A percentile compares a stretch with the other conserved stretches of the same genome.
These are phyloP conservation scores for Cerceris rybyensis DNA, from an alignment of 2,888 invertebrate species.

Conservation along the genomic window DNA sequence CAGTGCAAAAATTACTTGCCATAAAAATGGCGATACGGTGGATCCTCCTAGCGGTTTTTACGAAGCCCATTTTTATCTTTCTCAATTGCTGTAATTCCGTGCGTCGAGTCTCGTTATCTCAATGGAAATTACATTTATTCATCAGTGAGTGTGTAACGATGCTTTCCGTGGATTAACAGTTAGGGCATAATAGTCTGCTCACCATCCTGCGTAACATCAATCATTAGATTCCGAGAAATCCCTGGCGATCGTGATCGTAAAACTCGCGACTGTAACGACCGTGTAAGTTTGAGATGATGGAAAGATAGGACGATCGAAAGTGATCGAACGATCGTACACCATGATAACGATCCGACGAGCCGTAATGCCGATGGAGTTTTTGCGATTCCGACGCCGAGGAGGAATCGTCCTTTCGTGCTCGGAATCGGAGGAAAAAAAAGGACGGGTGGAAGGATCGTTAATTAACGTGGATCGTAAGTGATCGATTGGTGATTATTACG, in stretches of 20 bases:
- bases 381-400: not conserved
- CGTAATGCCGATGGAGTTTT: not conserved
- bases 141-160: constrained; percentile 30
- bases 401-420: not conserved
- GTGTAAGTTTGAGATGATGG: not conserved
- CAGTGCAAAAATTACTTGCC: not conserved
- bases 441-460: too few relatives aligned
- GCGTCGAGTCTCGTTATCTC: constrained; percentile 38
- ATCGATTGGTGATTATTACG: too few relatives aligned
- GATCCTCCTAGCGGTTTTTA: constrained; percentile 30
- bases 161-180: constrained; percentile 36
- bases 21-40: constrained; percentile 18
- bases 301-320: constrained; percentile 4
- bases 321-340: constrained; percentile 16
- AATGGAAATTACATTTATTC: constrained; percentile 39
- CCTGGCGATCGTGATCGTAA: not conserved
- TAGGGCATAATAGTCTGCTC: constrained; percentile 13
- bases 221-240: constrained; percentile 3
- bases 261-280: not conserved
- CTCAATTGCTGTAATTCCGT: constrained; percentile 25
- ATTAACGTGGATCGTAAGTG: too few relatives aligned
- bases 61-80: constrained; percentile 27
- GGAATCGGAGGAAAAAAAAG: too few relatives aligned
- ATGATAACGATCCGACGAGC: not conserved
- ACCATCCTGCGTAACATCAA: not conserved